phyloP scores from a whole-genome alignment of 2,797 vertebrate species.

The Microchirus variegatus region DNA sequence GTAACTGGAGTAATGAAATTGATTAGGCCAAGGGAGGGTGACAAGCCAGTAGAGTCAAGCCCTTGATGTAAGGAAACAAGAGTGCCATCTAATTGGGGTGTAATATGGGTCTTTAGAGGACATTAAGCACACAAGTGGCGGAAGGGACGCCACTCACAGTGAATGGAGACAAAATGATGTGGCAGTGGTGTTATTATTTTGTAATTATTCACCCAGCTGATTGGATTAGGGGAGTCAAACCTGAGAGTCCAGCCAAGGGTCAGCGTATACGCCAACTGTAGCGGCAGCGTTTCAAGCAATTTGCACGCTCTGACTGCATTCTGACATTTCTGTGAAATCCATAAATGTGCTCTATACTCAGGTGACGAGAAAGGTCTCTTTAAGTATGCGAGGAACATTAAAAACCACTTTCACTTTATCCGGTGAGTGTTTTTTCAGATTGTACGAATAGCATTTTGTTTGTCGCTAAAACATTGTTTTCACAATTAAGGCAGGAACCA shows the following conservation, averaged over 20 bases:
- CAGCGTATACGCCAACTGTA: conserved; percentile 54
- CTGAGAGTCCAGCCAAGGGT: conserved; percentile 74
- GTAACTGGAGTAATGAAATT: conserved; percentile 91
- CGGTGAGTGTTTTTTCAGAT: neutral
- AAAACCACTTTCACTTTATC: neutral
- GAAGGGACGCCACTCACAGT: conserved; percentile 73
- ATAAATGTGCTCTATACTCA: neutral
- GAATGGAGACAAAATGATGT: conserved; percentile 78
- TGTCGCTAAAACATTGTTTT: neutral
- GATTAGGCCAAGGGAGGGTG: conserved; percentile 88
- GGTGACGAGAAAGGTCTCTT: neutral
- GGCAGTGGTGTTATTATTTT: conserved; percentile 77
- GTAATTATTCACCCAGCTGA: conserved; percentile 78
- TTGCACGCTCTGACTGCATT: neutral
- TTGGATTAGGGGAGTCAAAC: conserved; percentile 76
- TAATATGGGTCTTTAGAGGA: conserved; percentile 90
- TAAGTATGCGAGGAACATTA: neutral
- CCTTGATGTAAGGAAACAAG: conserved; percentile 91
- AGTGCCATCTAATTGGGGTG: conserved; percentile 90
- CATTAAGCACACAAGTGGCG: conserved; percentile 84
- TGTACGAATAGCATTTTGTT: conserved; percentile 1
- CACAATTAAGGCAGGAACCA: conserved; percentile 1
- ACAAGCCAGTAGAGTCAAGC: conserved; percentile 89
- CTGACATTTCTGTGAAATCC: conserved; percentile 1
- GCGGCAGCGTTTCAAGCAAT: conserved; percentile 20